Evolutionary conservation across 2,113 vertebrate species (phyloP), one percentile per base, ranked within the genome.

Genomic region (Aptenodytes patagonicus): DNA sequence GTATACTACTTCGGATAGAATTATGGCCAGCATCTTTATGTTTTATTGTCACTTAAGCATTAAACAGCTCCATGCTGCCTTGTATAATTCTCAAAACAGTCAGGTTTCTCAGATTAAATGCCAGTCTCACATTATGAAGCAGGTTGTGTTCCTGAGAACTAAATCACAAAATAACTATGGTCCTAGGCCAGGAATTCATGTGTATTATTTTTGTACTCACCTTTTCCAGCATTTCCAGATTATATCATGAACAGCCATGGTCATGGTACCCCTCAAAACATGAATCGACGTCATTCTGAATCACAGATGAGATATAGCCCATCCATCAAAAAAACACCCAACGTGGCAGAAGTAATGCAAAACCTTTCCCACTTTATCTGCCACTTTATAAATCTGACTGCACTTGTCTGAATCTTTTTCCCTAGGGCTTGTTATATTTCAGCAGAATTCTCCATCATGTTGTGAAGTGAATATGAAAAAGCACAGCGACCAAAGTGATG

Each of bases 381-480:
- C 68, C 95, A 84, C 86, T 97, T 76, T 90, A 96, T 96, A 97
- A 87, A 95, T 97, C 95, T 96, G 96, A 97, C 97, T 97, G 91
- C 86, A 93, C 72, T 96, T 94, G 79, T 95, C 87, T 96, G 89
- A 97, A 94, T 97, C 93, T 89, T 95, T 97, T 96, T 95, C 95
- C 94, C 77, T 51, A 80, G 72, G 91, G 83, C 76, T 97, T 96
- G 91, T 94, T 97, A 96, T 95, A 97, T 97, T 98, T 97, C 93
- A 95, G 66, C 44, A 95, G 94, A 97, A 90, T 97, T 96, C 86
- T 87, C 92, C 93, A 93, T 95, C 82, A 69, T 92, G 54, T 94
- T 95, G 86, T 92, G 96, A 96, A 92, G 83, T 78, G 97, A 97
- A 94, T 95, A 90, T 68, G 91, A 93, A 96, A 95, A 92, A 78